Base-by-base conservation (phyloP, 2,113 vertebrate genomes). In the Hoplias malabaricus region DNA sequence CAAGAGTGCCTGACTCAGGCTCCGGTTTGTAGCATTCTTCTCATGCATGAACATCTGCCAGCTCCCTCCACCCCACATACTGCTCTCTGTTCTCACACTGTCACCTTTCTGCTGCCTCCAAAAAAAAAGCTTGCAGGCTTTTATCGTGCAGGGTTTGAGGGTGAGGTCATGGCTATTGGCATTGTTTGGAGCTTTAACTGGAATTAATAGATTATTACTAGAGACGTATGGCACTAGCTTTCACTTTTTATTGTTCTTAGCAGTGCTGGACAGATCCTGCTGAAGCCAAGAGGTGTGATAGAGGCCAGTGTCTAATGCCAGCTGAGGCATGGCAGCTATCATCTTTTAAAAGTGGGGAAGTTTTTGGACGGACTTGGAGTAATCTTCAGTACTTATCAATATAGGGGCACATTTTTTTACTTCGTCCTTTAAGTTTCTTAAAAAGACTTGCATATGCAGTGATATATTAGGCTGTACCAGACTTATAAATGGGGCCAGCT, bases 181-280 rank as follows among this genome's bases (percentile, higher is more conserved):
- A 7, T 68, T 67, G 71, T 78, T 82, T 77, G 73, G 54, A 19
- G 69, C 59, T 11, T 29, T 74, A 80, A 34, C 53, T 57, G 75
- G 74, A 61, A 59, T 68, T 65, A 69, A 82, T 59, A 70, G 46
- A 68, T 65, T 62, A 69, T 77, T 78, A 73, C 13, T 34, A 2
- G 27, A 21, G 50, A 53, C 40, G 43, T 33, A 65, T 42, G 46
- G 33, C 5, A 53, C 74, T 21, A 13, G 50, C 43, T 33, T 67
- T 25, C 66, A 31, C 19, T 65, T 82, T 63, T 77, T 77, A 82
- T 82, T 56, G 75, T 38, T 69, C 38, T 73, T 74, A 75, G 63
- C 75, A 62, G 21, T 2, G 33, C 29, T 61, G 29, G 54, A 46
- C 27, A 21, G 53, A 46, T 10, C 38, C 31, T 27, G 54, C 40